These are phyloP conservation scores for Mycogona germanica DNA, from an alignment of 2,888 invertebrate species.

Conservation along the genomic window DNA sequence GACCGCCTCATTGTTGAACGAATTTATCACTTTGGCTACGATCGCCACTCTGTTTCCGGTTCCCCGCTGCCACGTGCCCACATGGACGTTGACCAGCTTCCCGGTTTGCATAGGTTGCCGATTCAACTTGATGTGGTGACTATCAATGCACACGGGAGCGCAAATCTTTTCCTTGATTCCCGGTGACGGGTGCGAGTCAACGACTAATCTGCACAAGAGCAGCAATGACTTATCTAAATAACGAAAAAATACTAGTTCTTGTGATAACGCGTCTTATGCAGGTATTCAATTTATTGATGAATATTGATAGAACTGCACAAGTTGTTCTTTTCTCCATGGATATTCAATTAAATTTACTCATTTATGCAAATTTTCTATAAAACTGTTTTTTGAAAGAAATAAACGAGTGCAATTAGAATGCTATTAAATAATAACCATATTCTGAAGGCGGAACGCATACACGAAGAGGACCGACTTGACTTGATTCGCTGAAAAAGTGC, in stretches of 20 bases:
- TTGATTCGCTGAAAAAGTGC: slow-evolving; percentile 25
- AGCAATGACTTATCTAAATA: not conserved
- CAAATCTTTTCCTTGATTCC: not conserved
- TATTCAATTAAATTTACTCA: too few species aligned
- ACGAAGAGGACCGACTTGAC: slow-evolving; percentile 36
- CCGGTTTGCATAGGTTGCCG: not conserved
- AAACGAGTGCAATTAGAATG: not conserved
- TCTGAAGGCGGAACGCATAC: slow-evolving; percentile 77
- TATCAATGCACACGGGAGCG: not conserved
- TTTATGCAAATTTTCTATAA: not conserved
- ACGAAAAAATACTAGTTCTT: not conserved
- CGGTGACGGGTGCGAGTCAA: not conserved
- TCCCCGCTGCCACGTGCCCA: not conserved
- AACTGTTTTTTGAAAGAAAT: not conserved
- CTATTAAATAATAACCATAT: slow-evolving; percentile 48
- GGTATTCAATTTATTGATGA: too few species aligned
- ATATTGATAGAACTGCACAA: too few species aligned
- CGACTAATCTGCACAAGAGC: not conserved
- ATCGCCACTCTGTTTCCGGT: not conserved
- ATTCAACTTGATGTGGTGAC: not conserved
- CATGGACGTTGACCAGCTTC: not conserved
- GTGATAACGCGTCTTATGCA: too few species aligned
- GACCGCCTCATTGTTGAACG: not conserved
- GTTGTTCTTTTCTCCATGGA: not conserved
- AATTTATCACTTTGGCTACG: too few species aligned